Percentiles rank a stretch among this genome's conserved stretches.
These are phyloP conservation scores for Cynodonichthys magdalenae DNA, from an alignment of 2,797 vertebrate genomes.

Conservation along the genomic window DNA sequence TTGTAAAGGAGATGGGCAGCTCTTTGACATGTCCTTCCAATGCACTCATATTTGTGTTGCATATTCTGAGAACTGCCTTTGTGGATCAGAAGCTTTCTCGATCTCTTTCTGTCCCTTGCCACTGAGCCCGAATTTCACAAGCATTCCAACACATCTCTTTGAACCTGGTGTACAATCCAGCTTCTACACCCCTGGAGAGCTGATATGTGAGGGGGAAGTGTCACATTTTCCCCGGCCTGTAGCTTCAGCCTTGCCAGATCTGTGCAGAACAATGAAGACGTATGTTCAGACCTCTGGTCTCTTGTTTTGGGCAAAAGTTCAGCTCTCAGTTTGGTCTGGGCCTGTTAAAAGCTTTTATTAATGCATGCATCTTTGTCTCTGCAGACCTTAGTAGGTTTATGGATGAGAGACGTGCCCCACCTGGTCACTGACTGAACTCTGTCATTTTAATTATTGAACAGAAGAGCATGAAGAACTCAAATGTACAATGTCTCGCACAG, in stretches of 20 bases:
- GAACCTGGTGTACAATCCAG: slow-evolving; percentile 47
- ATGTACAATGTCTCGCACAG: slow-evolving; percentile 1
- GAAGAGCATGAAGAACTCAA: slow-evolving; percentile 22
- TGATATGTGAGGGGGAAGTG: slow-evolving; percentile 52
- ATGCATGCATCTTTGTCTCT: slow-evolving; percentile 60
- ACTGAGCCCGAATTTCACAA: slow-evolving; percentile 52
- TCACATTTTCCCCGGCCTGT: slow-evolving; percentile 36
- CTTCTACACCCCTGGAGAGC: slow-evolving; percentile 45
- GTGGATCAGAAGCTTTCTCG: slow-evolving; percentile 28
- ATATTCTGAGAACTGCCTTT: slow-evolving; percentile 27
- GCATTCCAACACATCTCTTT: slow-evolving; percentile 53
- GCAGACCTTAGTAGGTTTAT: slow-evolving; percentile 38
- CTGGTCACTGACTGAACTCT: slow-evolving; percentile 47
- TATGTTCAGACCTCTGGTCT: slow-evolving; percentile 34
- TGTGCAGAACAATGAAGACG: slow-evolving; percentile 24
- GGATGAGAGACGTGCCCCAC: slow-evolving; percentile 41
- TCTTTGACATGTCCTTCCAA: slow-evolving; percentile 21
- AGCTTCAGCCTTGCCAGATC: slow-evolving; percentile 34
- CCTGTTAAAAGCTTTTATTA: slow-evolving; percentile 69
- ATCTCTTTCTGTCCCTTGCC: slow-evolving; percentile 20
- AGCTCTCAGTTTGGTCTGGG: slow-evolving; percentile 29
- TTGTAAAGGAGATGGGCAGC: background rate
- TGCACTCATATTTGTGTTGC: slow-evolving; percentile 20
- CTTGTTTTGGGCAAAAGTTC: slow-evolving; percentile 59
- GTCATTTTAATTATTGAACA: slow-evolving; percentile 71